These are phyloP conservation scores for Danio tinwini DNA, from an alignment of 2,797 vertebrate genomes.

Conservation along the genomic window DNA sequence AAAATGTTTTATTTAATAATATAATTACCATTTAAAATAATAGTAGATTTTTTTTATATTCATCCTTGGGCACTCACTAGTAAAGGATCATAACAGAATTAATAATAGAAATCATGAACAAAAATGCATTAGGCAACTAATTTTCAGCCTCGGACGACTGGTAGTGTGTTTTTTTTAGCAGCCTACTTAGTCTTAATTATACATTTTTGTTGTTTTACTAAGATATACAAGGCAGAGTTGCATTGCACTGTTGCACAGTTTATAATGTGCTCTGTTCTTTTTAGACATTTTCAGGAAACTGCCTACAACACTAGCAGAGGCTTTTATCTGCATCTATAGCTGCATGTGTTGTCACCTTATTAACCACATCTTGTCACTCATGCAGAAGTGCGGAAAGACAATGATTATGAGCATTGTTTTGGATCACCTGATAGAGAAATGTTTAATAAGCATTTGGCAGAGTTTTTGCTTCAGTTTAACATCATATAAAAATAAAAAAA, in stretches of 20 bases:
- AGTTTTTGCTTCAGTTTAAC: background rate
- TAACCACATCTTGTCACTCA: slow-evolving; percentile 7
- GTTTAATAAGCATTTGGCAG: background rate
- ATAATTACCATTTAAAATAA: too few relatives aligned
- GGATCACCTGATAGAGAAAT: background rate
- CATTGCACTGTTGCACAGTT: slow-evolving; percentile 26
- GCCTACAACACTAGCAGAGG: background rate
- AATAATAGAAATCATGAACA: too few relatives aligned
- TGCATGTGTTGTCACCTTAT: background rate
- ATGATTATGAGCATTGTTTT: background rate
- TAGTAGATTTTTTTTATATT: too few relatives aligned
- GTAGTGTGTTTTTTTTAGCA: background rate
- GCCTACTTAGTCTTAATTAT: too few relatives aligned
- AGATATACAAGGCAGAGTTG: background rate
- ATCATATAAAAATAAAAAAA: too few relatives aligned
- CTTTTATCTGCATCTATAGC: background rate
- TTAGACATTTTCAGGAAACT: slow-evolving; percentile 7
- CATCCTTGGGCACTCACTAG: too few relatives aligned
- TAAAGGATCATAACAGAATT: too few relatives aligned
- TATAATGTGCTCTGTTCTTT: background rate
- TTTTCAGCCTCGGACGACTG: background rate
- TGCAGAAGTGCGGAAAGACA: background rate
- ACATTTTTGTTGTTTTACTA: background rate
- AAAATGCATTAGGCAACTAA: background rate
- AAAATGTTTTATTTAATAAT: too few relatives aligned